These are phyloP conservation scores for Podilymbus podiceps DNA, from an alignment of 2,113 vertebrate species.

Conservation along the genomic window DNA sequence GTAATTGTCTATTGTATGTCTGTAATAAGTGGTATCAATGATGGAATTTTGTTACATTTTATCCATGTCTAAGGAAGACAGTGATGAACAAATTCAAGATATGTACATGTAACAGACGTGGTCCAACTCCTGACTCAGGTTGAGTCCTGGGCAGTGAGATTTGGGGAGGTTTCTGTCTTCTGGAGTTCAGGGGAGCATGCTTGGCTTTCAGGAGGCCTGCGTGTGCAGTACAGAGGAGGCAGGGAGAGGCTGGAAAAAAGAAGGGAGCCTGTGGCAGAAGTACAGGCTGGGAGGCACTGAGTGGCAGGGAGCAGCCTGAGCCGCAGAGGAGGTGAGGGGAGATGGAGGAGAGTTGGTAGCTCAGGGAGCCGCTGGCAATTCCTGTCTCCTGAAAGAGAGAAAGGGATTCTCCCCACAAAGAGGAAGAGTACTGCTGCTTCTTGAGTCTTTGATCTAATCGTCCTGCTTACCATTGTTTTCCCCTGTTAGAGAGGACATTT, in stretches of 20 bases:
- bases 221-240: background rate
- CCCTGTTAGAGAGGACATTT: background rate
- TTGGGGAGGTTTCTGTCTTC: background rate
- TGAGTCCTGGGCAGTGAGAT: background rate
- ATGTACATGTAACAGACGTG: accelerated
- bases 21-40: background rate
- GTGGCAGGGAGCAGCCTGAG: background rate
- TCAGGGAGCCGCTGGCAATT: background rate
- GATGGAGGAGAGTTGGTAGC: background rate
- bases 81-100: background rate
- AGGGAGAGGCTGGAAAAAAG: background rate
- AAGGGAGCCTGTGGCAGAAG: background rate
- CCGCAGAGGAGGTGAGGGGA: background rate
- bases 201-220: background rate
- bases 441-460: background rate
- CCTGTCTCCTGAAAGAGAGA: background rate
- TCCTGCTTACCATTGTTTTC: background rate
- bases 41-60: background rate
- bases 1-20: background rate
- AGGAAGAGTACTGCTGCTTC: background rate
- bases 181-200: background rate
- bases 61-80: background rate
- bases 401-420: background rate
- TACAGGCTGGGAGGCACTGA: accelerated
- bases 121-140: background rate